Percentiles rank a stretch among this genome's conserved stretches.
Evolutionary conservation across 1,140 invertebrate genomes (phyloP).

Genomic region (Drosophila arawakana): DNA sequence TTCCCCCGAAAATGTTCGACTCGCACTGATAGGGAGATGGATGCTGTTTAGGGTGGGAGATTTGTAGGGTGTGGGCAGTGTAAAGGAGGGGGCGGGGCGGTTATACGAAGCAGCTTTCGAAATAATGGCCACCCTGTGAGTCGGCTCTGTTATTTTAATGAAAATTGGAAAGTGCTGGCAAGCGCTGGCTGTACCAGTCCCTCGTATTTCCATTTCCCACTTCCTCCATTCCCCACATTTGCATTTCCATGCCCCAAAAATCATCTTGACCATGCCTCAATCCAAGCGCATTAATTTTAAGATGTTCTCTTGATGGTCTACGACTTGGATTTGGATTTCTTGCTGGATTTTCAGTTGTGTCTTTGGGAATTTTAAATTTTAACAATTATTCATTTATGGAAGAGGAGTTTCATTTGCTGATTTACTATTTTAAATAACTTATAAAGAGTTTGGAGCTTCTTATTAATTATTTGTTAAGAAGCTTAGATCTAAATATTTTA

Average conservation of each 20-base stretch:
- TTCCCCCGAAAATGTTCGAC: constrained; percentile 38
- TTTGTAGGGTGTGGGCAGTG: background rate
- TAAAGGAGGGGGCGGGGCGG: background rate
- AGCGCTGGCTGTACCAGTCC: constrained; percentile 33
- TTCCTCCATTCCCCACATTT: background rate
- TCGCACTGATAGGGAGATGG: constrained; percentile 46
- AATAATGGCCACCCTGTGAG: constrained; percentile 63
- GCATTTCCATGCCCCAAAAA: constrained; percentile 13
- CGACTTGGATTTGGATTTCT: constrained; percentile 4
- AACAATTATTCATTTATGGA: constrained; percentile 1
- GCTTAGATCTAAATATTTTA: no score
- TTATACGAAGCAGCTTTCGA: constrained; percentile 27
- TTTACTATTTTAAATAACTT: no score
- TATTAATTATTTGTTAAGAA: background rate
- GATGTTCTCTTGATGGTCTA: constrained; percentile 57
- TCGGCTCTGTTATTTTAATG: constrained; percentile 83
- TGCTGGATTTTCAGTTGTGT: constrained; percentile 17
- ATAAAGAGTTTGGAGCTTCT: background rate
- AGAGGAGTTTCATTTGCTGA: no score
- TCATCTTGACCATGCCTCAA: constrained; percentile 52
- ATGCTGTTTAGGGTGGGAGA: constrained; percentile 9
- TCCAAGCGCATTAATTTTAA: constrained; percentile 71
- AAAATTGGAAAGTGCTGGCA: constrained; percentile 82
- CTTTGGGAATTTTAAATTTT: constrained; percentile 11
- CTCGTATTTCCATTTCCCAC: constrained; percentile 6